Percentiles rank a stretch among this genome's conserved stretches.
These are phyloP conservation scores for Passer domesticus DNA, from an alignment of 2,113 vertebrate genomes.

Conservation along the genomic window DNA sequence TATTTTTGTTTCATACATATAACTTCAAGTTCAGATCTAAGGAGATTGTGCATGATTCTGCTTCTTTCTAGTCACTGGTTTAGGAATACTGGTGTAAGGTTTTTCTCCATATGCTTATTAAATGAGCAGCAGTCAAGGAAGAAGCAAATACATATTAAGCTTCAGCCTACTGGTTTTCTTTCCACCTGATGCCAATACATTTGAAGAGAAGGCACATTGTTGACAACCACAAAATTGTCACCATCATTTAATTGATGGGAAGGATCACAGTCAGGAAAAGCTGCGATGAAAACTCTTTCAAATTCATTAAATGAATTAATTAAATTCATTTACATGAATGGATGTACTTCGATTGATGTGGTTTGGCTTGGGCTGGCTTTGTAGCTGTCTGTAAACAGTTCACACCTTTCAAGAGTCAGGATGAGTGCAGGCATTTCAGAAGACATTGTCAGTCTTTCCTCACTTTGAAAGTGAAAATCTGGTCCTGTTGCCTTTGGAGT, in stretches of 20 bases:
- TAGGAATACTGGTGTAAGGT: neutral
- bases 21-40: neutral
- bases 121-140: neutral
- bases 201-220: neutral
- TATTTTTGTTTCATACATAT: neutral
- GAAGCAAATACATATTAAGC: neutral
- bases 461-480: neutral
- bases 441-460: neutral
- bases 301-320: too few species aligned
- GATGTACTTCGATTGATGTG: accelerated
- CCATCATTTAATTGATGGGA: neutral
- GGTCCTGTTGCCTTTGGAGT: neutral
- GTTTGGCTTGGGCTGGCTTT: neutral
- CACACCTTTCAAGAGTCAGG: neutral
- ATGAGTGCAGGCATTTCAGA: accelerated
- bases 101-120: neutral
- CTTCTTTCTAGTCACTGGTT: neutral
- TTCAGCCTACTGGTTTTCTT: neutral
- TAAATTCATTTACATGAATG: neutral
- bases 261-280: neutral
- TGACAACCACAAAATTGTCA: neutral
- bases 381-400: neutral
- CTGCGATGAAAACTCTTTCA: neutral
- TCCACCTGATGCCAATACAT: neutral
- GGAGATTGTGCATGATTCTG: neutral